Conservation (phyloP, 2,888 invertebrate species). For the Noctua fimbriata region DNA sequence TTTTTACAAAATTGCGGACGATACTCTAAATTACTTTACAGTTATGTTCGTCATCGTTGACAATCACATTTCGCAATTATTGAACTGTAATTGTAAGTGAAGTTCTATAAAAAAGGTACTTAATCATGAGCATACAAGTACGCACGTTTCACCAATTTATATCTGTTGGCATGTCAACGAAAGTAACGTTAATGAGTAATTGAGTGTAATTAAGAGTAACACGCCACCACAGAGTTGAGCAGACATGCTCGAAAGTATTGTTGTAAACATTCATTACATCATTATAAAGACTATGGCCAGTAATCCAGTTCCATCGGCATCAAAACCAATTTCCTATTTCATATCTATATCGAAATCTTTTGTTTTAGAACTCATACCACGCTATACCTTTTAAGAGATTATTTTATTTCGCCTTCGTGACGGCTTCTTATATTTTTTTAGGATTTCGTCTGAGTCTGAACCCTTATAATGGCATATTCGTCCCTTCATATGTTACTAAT, state of each 20-base stretch:
- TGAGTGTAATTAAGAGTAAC: conserved; percentile 62
- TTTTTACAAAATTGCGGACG: background rate
- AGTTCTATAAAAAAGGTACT: conserved; percentile 48
- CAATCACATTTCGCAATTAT: conserved; percentile 39
- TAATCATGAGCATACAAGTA: conserved; percentile 48
- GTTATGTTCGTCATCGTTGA: conserved; percentile 18
- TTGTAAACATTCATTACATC: conserved; percentile 40
- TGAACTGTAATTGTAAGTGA: conserved; percentile 37
- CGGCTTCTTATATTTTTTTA: conserved; percentile 60
- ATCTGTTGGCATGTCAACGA: conserved; percentile 60
- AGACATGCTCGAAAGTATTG: conserved; percentile 37
- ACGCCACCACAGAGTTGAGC: no score
- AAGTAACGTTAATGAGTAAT: conserved; percentile 65
- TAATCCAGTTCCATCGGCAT: conserved; percentile 9
- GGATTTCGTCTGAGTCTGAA: conserved; percentile 47
- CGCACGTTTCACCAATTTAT: conserved; percentile 66
- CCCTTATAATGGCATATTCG: conserved; percentile 60
- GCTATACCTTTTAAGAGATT: conserved; percentile 57
- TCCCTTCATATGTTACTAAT: conserved; percentile 58
- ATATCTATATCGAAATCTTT: conserved; percentile 23
- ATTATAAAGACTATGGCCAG: conserved; percentile 21
- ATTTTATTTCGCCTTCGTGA: conserved; percentile 37
- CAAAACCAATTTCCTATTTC: conserved; percentile 9
- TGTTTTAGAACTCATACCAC: conserved; percentile 43
- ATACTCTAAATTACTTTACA: background rate